Evolutionary conservation across 2,797 vertebrate genomes (phyloP), one percentile per base, ranked within the genome.

Genomic region (Epinephelus awoara): DNA sequence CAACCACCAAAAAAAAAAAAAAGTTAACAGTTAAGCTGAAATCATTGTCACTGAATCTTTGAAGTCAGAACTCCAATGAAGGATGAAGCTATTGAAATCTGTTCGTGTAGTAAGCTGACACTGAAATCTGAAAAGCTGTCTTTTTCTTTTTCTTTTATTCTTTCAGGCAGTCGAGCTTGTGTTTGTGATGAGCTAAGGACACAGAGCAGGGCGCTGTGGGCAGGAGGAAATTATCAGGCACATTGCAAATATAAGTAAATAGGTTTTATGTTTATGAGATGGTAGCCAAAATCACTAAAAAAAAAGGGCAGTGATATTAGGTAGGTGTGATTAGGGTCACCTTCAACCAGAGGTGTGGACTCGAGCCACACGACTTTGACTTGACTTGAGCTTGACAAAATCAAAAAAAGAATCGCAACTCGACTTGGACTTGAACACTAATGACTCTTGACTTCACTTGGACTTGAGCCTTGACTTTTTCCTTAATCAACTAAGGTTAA

Each of bases 21-120:
- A 65, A 47, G 56, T 63, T 58, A 59, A 75, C 58, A 52, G 73
- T 72, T 81, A 64, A 86, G 75, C 79, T 87, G 83, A 88, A 82
- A 82, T 71, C 40, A 71, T 84, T 85, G 80, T 90, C 77, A 81
- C 83, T 89, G 78, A 85, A 72, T 82, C 67, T 81, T 85, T 77
- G 73, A 89, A 90, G 86, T 86, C 57, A 82, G 72, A 90, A 85
- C 80, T 88, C 82, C 67, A 84, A 84, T 87, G 81, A 93, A 92
- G 91, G 88, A 90, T 87, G 84, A 88, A 88, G 88, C 79, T 89
- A 71, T 84, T 79, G 47, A 83, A 82, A 80, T 64, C 40, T 82
- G 27, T 85, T 78, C 47, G 40, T 79, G 86, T 79, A 72, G 51
- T 81, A 82, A 92, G 78, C 82, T 87, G 89, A 91, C 83, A 90